A percentile compares a stretch with the other conserved stretches of the same genome.
These are phyloP conservation scores for Syritta pipiens DNA, from an alignment of 2,888 invertebrate species.

Conservation along the genomic window DNA sequence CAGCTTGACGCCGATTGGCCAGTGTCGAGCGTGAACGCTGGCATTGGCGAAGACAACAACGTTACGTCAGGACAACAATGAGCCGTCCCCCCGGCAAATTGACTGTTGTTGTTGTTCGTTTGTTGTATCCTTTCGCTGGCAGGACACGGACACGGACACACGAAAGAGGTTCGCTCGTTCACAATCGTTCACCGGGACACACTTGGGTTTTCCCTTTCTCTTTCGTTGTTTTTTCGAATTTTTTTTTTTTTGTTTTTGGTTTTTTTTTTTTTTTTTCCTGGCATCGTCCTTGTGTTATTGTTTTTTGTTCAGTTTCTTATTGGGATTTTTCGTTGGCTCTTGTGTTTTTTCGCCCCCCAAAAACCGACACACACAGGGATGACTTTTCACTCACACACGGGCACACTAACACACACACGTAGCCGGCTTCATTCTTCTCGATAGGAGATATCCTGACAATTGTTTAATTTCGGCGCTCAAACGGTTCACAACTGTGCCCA, in stretches of 20 bases:
- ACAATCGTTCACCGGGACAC: no score
- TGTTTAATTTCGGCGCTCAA: constrained; percentile 39
- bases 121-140: background rate
- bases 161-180: no score
- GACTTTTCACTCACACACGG: no score
- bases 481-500: constrained; percentile 8
- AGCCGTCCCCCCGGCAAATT: constrained; percentile 7
- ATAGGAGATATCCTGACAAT: constrained; percentile 14
- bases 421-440: no score
- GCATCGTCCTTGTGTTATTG: no score
- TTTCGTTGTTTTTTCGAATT: background rate
- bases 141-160: background rate
- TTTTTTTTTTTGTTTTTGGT: background rate
- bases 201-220: no score
- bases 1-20: no score
- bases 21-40: background rate
- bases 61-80: constrained; percentile 7
- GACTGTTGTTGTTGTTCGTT: background rate
- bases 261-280: no score
- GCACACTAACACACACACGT: no score
- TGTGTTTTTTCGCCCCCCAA: background rate
- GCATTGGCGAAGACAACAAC: constrained; percentile 20
- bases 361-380: no score
- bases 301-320: background rate
- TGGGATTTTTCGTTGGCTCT: background rate